Evolutionary conservation across 2,888 invertebrate genomes (phyloP).

Genomic region (Metallyticus violacea): DNA sequence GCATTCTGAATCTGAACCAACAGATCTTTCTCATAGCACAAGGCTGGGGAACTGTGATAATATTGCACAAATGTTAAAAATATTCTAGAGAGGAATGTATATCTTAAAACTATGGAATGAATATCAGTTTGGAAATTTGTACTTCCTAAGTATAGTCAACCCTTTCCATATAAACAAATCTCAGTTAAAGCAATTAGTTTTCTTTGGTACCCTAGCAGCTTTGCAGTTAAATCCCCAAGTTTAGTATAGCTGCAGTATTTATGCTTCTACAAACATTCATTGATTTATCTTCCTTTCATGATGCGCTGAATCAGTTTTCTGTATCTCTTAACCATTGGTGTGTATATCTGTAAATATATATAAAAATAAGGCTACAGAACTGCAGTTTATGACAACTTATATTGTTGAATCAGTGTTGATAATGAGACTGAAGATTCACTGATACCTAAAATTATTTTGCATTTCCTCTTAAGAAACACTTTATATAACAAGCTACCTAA

Average conservation of each 20-base stretch:
- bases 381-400: background rate
- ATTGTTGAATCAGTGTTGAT: too few relatives aligned
- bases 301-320: conserved; percentile 50
- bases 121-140: background rate
- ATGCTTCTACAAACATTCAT: background rate
- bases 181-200: background rate
- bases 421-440: too few relatives aligned
- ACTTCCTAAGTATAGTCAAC: background rate
- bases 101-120: background rate
- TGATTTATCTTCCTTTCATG: conserved; percentile 12
- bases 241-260: background rate
- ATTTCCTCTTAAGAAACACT: too few relatives aligned
- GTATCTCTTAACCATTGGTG: conserved; percentile 69
- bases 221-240: background rate
- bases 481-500: too few relatives aligned
- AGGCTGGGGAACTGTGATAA: too few relatives aligned
- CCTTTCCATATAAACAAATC: background rate
- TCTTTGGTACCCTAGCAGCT: background rate
- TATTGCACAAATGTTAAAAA: background rate
- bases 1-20: too few relatives aligned
- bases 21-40: too few relatives aligned
- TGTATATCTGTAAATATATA: conserved; percentile 57
- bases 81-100: background rate
- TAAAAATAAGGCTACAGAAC: conserved; percentile 8
- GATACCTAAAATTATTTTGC: too few relatives aligned